phyloP scores from a whole-genome alignment of 1,140 invertebrate genomes.

The Bombyx mori region DNA sequence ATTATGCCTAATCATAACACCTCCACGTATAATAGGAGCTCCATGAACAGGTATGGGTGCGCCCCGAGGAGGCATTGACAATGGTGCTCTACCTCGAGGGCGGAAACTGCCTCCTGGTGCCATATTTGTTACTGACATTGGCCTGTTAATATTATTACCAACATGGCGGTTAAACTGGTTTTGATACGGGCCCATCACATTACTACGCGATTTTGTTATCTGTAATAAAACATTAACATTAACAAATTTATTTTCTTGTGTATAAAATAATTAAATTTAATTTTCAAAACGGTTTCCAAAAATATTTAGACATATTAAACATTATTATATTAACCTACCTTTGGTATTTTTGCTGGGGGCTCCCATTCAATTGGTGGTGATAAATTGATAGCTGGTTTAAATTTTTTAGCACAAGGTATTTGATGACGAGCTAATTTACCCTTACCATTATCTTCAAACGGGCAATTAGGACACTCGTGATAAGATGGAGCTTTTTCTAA shows the following conservation, averaged over 20 bases:
- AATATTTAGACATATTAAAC: neutral
- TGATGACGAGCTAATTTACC: conserved; percentile 92
- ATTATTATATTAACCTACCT: conserved; percentile 50
- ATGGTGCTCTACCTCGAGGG: conserved; percentile 29
- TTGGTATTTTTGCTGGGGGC: conserved; percentile 91
- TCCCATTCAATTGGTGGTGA: conserved; percentile 91
- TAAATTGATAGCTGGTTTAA: conserved; percentile 87
- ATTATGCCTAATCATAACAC: conserved; percentile 34
- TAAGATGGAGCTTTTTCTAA: conserved; percentile 88
- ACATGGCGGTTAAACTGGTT: conserved; percentile 35
- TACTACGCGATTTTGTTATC: conserved; percentile 65
- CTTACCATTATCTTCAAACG: conserved; percentile 95
- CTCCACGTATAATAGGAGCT: conserved; percentile 33
- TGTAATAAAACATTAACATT: conserved; percentile 31
- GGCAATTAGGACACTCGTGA: conserved; percentile 94
- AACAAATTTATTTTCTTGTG: too few relatives aligned
- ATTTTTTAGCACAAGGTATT: conserved; percentile 91
- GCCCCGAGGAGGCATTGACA: conserved; percentile 23
- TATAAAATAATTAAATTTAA: conserved; percentile 6
- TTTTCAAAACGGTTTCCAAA: neutral
- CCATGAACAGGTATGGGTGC: conserved; percentile 31
- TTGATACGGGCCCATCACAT: conserved; percentile 44
- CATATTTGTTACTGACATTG: conserved; percentile 12
- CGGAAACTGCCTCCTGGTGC: conserved; percentile 14
- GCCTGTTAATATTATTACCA: conserved; percentile 19